Evolutionary conservation across 1,140 invertebrate genomes (phyloP).

Genomic region (Cyclina sinensis): DNA sequence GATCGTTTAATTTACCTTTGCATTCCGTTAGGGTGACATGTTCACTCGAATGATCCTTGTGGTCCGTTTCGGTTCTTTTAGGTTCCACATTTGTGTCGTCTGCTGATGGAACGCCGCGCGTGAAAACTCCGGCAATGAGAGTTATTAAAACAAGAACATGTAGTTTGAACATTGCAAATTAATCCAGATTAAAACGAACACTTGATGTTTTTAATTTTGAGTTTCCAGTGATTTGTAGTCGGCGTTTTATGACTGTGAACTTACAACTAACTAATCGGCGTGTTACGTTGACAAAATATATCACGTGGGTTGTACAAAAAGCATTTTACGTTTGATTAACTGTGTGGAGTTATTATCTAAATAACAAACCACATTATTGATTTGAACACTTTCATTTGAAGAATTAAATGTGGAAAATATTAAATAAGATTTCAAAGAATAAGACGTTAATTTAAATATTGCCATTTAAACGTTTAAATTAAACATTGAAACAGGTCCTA

Average conservation of each 20-base stretch:
- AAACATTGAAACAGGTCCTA: too few species aligned
- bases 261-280: conserved; percentile 3
- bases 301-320: conserved; percentile 14
- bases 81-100: conserved; percentile 16
- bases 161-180: conserved; percentile 17
- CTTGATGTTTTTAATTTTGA: conserved; percentile 18
- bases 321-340: background rate
- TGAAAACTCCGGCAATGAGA: background rate
- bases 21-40: conserved; percentile 10
- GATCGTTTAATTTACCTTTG: background rate
- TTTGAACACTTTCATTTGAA: too few species aligned
- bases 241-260: conserved; percentile 7
- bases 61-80: background rate
- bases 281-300: conserved; percentile 37
- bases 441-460: too few species aligned
- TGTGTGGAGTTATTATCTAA: too few species aligned
- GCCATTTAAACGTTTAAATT: too few species aligned
- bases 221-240: background rate
- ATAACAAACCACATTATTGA: too few species aligned
- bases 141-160: conserved; percentile 1
- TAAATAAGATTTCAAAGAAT: too few species aligned
- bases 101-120: conserved; percentile 8
- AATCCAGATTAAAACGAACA: conserved; percentile 17
- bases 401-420: too few species aligned
- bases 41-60: background rate